Evolutionary conservation across 2,113 vertebrate species (phyloP).

Genomic region (Danionella cerebrum): DNA sequence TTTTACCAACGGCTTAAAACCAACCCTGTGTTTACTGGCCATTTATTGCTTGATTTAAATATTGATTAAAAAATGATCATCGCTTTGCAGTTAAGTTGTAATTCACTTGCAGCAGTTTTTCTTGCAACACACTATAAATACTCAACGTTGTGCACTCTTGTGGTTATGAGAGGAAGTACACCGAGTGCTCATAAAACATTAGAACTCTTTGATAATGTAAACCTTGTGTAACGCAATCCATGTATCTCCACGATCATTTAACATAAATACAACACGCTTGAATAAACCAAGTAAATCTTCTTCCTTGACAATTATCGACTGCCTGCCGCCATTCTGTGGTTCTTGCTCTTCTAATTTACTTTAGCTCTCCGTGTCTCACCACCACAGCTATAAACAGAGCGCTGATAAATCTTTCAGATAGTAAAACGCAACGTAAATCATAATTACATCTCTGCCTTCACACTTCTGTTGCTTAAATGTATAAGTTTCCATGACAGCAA

Average conservation of each 20-base stretch:
- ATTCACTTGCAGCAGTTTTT: too few species aligned
- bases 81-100: too few species aligned
- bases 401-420: background rate
- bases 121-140: slow-evolving; percentile 1
- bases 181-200: background rate
- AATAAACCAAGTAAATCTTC: background rate
- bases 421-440: slow-evolving; percentile 4
- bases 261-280: too few species aligned
- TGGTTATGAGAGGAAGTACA: slow-evolving; percentile 35
- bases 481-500: slow-evolving; percentile 11
- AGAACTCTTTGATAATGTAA: background rate
- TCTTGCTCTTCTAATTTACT: background rate
- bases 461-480: background rate
- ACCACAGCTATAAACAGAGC: background rate
- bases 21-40: too few species aligned
- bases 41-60: too few species aligned
- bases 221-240: too few species aligned
- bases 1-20: too few species aligned
- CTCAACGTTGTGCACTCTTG: slow-evolving; percentile 50
- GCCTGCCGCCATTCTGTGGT: background rate
- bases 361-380: background rate
- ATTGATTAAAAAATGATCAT: too few species aligned
- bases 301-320: background rate
- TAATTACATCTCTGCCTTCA: slow-evolving; percentile 4
- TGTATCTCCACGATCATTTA: background rate